A percentile compares a stretch with the other conserved stretches of the same genome.
Evolutionary conservation across 2,888 invertebrate genomes (phyloP).

Genomic region (Mythimna vitellina): DNA sequence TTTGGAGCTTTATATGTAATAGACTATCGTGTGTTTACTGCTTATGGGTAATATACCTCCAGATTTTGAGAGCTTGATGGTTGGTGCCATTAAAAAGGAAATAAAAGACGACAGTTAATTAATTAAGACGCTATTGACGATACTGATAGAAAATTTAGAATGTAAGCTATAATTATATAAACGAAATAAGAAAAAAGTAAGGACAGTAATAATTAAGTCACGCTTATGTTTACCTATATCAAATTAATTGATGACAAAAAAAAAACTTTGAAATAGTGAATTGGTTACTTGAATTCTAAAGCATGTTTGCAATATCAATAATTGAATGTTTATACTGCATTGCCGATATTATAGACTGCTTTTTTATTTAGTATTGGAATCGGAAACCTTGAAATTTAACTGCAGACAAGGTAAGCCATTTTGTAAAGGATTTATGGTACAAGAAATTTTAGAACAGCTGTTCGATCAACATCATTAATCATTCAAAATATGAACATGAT

Average conservation of each 20-base stretch:
- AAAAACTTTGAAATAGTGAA: neutral
- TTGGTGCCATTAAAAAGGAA: too few relatives aligned
- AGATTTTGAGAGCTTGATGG: neutral
- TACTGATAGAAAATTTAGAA: neutral
- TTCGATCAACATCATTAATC: neutral
- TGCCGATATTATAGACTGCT: slow-evolving; percentile 15
- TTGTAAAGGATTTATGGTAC: slow-evolving; percentile 1
- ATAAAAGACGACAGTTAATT: too few relatives aligned
- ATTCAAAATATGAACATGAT: neutral
- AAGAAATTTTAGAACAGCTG: slow-evolving; percentile 10
- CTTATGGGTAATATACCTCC: too few relatives aligned
- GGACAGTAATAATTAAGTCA: neutral
- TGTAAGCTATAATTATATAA: too few relatives aligned
- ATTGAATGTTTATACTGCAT: slow-evolving; percentile 14
- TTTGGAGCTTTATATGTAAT: neutral
- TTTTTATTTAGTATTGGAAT: slow-evolving; percentile 22
- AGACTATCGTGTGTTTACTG: too few relatives aligned
- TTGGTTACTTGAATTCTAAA: neutral
- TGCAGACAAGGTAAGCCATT: slow-evolving; percentile 16
- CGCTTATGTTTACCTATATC: neutral
- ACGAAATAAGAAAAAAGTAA: neutral
- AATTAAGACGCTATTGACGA: too few relatives aligned
- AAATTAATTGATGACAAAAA: neutral
- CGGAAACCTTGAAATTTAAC: slow-evolving; percentile 6
- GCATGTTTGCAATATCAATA: neutral